Conservation (phyloP, 2,797 vertebrate genomes). For the Nannoperca obscura region DNA sequence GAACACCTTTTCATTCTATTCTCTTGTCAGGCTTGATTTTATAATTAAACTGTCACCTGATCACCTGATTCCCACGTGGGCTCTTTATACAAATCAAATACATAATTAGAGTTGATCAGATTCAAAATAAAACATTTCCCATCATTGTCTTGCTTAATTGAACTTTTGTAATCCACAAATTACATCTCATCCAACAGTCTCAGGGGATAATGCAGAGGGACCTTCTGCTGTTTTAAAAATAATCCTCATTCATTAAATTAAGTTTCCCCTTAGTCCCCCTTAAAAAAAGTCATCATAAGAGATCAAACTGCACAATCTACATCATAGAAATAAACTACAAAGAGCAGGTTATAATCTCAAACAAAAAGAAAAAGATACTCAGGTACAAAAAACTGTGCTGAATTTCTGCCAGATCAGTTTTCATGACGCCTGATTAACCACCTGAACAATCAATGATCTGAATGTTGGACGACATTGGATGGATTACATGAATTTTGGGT, state of each 20-base stretch:
- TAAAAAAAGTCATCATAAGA: not conserved
- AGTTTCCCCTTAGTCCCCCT: not conserved
- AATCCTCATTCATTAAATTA: not conserved
- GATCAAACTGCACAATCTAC: no score
- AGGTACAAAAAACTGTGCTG: no score
- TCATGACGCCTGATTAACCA: not conserved
- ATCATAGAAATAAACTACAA: not conserved
- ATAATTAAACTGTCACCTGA: conserved; percentile 8
- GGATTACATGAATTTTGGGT: not conserved
- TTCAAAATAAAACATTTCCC: not conserved
- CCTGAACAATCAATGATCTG: not conserved
- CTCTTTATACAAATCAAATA: conserved; percentile 10
- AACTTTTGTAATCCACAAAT: not conserved
- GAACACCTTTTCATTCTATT: not conserved
- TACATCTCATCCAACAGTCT: not conserved
- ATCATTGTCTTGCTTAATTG: conserved; percentile 1
- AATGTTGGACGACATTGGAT: no score
- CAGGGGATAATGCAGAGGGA: not conserved
- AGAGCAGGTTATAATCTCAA: not conserved
- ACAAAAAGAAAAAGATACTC: not conserved
- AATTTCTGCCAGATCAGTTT: not conserved
- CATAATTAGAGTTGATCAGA: conserved; percentile 14
- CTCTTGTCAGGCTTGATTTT: not conserved
- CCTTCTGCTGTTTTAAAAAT: not conserved
- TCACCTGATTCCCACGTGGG: not conserved